Evolutionary conservation across 2,888 invertebrate genomes (phyloP), one percentile per base, ranked within the genome.

Genomic region (Lampropteryx suffumata): DNA sequence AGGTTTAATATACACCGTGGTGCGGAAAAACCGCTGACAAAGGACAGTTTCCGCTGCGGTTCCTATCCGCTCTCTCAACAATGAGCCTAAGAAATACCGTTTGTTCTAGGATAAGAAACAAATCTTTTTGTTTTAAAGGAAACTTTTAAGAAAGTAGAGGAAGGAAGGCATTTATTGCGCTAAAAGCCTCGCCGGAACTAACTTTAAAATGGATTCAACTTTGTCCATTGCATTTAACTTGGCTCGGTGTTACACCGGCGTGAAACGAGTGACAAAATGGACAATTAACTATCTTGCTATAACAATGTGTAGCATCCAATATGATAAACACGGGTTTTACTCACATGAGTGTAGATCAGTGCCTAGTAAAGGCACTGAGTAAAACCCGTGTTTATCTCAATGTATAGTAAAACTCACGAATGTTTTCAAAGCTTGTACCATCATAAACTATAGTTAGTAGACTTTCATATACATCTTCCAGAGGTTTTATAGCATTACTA

Each of bases 181-280:
- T 88, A 88, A 89, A 87, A 89, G 88, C 88, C 73, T 79, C 76
- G 73, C 70, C 77, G 80, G 84, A 84, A 81, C 82, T 85, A 84
- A 86, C 85, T 88, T 88, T 86, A 88, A 86, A 89, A 85, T 86
- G 84, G 89, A 88, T 88, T 88, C 87, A 87, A 89, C 84, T 89
- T 89, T 84, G 83, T 80, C 79, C 77, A 84, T 79, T 86, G 87
- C 85, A 85, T 87, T 87, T 82, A 82, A 71, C 64, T 66, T 65
- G 73, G 65, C 60, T 46, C 50, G 12, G 12, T 62, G 51, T 79
- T 52, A 87, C 80, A 87, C 82, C 67, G 78, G 55, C 8, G 13
- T 30, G 32, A 28, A 36, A 33, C 21, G 27, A 29, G 17, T 39
- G 28, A 21, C 29, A 28, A 29, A 37, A 42, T 24, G 3, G 24